Percentiles rank a stretch among this genome's conserved stretches.
These are phyloP conservation scores for Zosterops hypoxanthus DNA, from an alignment of 2,113 vertebrate genomes.

Conservation along the genomic window DNA sequence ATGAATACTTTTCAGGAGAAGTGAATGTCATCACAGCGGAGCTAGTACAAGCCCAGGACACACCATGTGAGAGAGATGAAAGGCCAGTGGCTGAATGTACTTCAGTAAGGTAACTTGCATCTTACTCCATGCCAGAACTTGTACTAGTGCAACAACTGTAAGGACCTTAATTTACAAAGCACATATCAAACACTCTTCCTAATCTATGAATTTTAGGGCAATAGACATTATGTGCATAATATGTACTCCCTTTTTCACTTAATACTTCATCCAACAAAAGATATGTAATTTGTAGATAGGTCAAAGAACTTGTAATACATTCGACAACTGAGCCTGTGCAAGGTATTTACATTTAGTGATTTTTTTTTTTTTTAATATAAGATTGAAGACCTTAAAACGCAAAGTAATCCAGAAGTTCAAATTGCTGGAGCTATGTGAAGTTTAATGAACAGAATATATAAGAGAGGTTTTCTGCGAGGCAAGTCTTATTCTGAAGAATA, in stretches of 20 bases:
- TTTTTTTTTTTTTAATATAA: neutral
- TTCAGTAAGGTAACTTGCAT: slow-evolving; percentile 1
- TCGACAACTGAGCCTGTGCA: neutral
- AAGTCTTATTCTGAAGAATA: neutral
- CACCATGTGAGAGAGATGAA: neutral
- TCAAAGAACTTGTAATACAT: neutral
- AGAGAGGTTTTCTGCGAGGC: neutral
- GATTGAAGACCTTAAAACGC: neutral
- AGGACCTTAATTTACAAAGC: neutral
- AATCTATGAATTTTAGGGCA: neutral
- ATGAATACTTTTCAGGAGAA: neutral
- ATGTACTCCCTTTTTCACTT: neutral
- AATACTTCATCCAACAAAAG: neutral
- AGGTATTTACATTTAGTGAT: neutral
- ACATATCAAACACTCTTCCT: neutral
- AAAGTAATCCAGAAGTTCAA: neutral
- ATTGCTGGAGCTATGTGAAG: neutral
- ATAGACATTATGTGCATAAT: neutral
- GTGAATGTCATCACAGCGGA: neutral
- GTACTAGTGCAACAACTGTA: neutral
- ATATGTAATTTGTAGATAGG: neutral
- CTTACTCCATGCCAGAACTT: neutral
- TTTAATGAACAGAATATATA: neutral
- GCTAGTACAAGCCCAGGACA: neutral
- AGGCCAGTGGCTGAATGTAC: neutral